These are phyloP conservation scores for Ceratoteleas bidentatus DNA, from an alignment of 1,140 invertebrate genomes.

Conservation along the genomic window DNA sequence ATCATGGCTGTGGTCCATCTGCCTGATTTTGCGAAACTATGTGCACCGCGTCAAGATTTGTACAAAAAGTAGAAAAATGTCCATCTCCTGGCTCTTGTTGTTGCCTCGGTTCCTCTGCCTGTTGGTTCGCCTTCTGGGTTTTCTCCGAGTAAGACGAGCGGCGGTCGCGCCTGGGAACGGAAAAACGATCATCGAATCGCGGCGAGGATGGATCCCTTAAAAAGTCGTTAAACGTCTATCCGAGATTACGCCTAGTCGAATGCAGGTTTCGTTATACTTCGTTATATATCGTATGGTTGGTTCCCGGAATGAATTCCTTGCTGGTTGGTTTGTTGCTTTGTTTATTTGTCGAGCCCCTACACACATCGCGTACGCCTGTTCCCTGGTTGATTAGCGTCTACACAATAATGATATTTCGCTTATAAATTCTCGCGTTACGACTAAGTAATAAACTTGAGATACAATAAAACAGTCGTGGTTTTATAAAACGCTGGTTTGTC, in stretches of 20 bases:
- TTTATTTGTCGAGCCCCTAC: not conserved
- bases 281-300: constrained; percentile 1
- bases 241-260: constrained; percentile 47
- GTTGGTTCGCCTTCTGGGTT: not conserved
- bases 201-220: constrained; percentile 53
- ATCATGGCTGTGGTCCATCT: no score
- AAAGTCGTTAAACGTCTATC: constrained; percentile 54
- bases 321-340: constrained; percentile 10
- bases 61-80: constrained; percentile 62
- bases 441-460: constrained; percentile 65
- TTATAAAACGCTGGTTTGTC: constrained; percentile 57
- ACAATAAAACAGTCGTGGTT: constrained; percentile 65
- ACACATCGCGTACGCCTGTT: not conserved
- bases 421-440: constrained; percentile 60
- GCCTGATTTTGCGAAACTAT: constrained; percentile 6
- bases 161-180: constrained; percentile 17
- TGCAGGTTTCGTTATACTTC: constrained; percentile 34
- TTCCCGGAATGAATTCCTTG: constrained; percentile 3
- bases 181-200: constrained; percentile 58
- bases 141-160: constrained; percentile 5
- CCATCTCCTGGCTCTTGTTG: constrained; percentile 10
- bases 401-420: constrained; percentile 51
- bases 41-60: constrained; percentile 45
- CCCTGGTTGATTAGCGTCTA: constrained; percentile 43
- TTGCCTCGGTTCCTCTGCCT: constrained; percentile 14